phyloP scores from a whole-genome alignment of 2,113 vertebrate species.

The Motacilla tschutschensis region DNA sequence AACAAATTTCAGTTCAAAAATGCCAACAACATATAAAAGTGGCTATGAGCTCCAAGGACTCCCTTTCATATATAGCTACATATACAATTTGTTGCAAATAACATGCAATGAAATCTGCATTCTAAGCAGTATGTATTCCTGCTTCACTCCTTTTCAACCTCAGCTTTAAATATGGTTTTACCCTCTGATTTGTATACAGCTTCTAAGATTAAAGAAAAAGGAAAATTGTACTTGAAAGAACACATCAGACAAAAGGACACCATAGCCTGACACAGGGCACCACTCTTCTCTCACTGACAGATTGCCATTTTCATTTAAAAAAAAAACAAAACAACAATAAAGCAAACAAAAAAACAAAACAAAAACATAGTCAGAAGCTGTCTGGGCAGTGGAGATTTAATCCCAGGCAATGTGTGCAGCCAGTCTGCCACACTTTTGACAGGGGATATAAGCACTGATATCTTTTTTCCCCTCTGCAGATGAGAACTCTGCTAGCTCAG shows the following conservation, averaged over 20 bases:
- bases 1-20: constrained; percentile 17
- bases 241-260: background rate
- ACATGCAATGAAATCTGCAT: constrained; percentile 11
- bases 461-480: background rate
- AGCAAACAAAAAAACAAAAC: background rate
- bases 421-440: background rate
- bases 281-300: background rate
- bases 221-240: constrained; percentile 10
- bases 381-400: background rate
- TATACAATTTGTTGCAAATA: constrained; percentile 24
- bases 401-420: background rate
- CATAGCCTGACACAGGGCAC: background rate
- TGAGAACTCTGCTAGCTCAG: background rate
- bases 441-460: background rate
- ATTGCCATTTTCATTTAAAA: background rate
- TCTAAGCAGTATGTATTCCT: constrained; percentile 14
- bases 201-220: constrained; percentile 28
- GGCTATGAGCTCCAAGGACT: background rate
- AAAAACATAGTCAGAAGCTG: background rate
- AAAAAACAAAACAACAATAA: background rate
- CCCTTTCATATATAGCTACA: background rate
- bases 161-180: constrained; percentile 13
- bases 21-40: background rate
- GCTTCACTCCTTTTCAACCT: constrained; percentile 23
- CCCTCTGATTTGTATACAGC: background rate